Base-by-base conservation (phyloP, 1,140 invertebrate species). In the Ylistrum balloti region DNA sequence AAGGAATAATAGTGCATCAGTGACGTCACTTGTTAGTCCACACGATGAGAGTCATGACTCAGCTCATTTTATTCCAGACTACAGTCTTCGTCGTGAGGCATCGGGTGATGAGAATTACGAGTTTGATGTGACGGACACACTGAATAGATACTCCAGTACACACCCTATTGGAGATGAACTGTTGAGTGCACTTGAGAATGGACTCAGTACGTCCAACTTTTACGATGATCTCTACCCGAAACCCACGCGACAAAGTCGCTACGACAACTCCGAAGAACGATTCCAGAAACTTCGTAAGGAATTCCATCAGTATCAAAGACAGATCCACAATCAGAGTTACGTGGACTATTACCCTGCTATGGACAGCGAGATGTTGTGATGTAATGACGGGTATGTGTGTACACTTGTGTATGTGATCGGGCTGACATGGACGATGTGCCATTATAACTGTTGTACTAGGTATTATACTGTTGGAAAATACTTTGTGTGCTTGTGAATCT, bases 21-120 rank as follows among this genome's bases (percentile, higher is more conserved):
- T 93, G 74, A 94, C 93, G 91, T 94, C 94, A 17, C 85, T 92
- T 13, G 86, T 92, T 11, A 88, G 88, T 17, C 94, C 93, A 33
- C 93, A 92, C 22, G 94, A 95, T 88, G 85, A 92, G 2, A 95
- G 93, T 89, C 91, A 94, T 88, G 94, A 95, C 86, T 94, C 92
- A 32, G 92, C 92, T 33, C 92, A 91, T 34, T 92, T 92, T 86
- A 91, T 91, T 90, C 92, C 93, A 91, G 88, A 86, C 22, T 90
- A 86, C 89, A 89, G 86, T 91, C 93, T 92, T 88, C 94, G 88
- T 34, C 94, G 98, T 17, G 98, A 99, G 96, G 97, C 98, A 88
- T 99, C 98, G 94, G 98, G 99, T 74, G 99, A 99, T 96, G 98
- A 98, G 86, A 98, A 99, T 96, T 99, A 99, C 96, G 98, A 99